Base-by-base conservation (phyloP, 1,140 invertebrate genomes). In the Sitodiplosis mosellana region DNA sequence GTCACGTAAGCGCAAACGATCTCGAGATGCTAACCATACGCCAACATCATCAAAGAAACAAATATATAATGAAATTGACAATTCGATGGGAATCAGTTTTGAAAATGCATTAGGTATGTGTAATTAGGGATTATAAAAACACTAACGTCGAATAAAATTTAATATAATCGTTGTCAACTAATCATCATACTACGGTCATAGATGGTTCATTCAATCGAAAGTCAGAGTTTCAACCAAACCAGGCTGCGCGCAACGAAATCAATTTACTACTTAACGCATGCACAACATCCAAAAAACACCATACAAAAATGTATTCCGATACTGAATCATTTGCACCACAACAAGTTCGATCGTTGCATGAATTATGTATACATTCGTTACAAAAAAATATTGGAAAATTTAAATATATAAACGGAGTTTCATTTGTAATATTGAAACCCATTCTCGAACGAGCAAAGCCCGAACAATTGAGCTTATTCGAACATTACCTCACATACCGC, bases 401-500 rank as follows among this genome's bases (percentile, higher is more conserved):
- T 40, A 88, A 90, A 60, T 86, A 81, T 55, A 91, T 88, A n/a
- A 91, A 91, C 5, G 88, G 86, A n/a, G 83, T 94, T 51, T 91
- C 92, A 14, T 95, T 81, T 63, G 77, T 81, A 44, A 79, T 96
- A 38, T 64, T 98, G n/a, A 87, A 90, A 55, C 87, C 90, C 3
- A 81, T 96, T 0, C 62, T 97, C 15, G 83, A 91, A 61, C 75
- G 76, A 54, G 86, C 87, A 18, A 83, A 78, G 1, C 73, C 87
- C 0, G 74, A 83, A 47, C 92, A 97, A 57, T 66, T 98, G 2
- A 80, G 80, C 44, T 74, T 73, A 48, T 67, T 97, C 44, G 92
- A 98, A 66, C 77, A 92, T 57, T 81, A 80, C n/a, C n/a, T n/a
- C n/a, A n/a, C n/a, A n/a, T n/a, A n/a, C n/a, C n/a, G n/a, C n/a